phyloP scores from a whole-genome alignment of 2,888 invertebrate genomes.

The Vandiemenella viatica region DNA sequence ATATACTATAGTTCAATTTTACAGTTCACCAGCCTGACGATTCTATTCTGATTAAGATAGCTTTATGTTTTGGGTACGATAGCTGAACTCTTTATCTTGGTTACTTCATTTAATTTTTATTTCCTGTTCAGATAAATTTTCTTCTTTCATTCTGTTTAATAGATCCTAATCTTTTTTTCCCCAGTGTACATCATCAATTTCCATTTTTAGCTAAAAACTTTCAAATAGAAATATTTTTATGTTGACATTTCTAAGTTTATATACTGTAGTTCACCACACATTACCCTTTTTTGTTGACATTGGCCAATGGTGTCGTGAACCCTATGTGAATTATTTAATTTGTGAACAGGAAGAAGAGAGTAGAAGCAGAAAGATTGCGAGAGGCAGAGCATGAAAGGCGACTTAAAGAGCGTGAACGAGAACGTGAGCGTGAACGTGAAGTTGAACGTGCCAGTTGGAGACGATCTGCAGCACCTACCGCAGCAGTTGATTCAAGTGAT shows the following conservation, averaged over 20 bases:
- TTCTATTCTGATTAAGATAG: neutral
- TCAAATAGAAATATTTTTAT: too few relatives aligned
- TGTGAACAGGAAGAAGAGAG: constrained; percentile 37
- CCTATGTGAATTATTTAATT: constrained; percentile 30
- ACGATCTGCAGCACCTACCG: neutral
- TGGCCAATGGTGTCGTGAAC: too few relatives aligned
- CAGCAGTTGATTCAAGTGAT: neutral
- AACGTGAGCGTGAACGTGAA: constrained; percentile 15
- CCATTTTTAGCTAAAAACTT: too few relatives aligned
- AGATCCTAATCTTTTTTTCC: neutral
- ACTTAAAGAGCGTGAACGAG: constrained; percentile 8
- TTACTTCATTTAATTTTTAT: neutral
- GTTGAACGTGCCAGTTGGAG: constrained; percentile 5
- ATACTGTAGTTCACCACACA: too few relatives aligned
- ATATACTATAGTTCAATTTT: constrained; percentile 28
- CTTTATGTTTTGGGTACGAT: too few relatives aligned
- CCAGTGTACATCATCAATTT: neutral
- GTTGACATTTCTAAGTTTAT: too few relatives aligned
- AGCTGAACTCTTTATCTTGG: too few relatives aligned
- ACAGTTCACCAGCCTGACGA: constrained; percentile 22
- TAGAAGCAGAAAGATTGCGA: constrained; percentile 22
- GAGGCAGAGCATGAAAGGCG: constrained; percentile 2
- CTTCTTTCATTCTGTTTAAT: constrained; percentile 19
- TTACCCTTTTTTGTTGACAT: too few relatives aligned
- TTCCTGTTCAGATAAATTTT: neutral